Evolutionary conservation across 2,888 invertebrate genomes (phyloP), one percentile per base, ranked within the genome.

Genomic region (Druceiella hillmani): DNA sequence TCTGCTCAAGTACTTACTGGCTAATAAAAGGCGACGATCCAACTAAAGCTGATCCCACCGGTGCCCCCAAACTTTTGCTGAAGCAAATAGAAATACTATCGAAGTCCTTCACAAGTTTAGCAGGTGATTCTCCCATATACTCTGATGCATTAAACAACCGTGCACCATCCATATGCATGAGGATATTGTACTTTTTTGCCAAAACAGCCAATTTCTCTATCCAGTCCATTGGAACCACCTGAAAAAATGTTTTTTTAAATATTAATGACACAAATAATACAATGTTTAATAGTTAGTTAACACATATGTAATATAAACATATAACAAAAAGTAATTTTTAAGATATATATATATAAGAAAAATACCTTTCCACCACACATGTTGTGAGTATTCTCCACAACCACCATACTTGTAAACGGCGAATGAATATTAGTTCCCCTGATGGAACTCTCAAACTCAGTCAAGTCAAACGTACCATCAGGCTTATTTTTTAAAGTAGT

Each of bases 321-420:
- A n/a, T n/a, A n/a, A n/a, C n/a, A n/a, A 10, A 7, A 28, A n/a
- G 28, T 6, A 6, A 28, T 6, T 7, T 7, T 11, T 7, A 6
- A 10, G n/a, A 28, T 11, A 10, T n/a, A 28, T 7, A n/a, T 10
- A 14, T 11, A 4, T 30, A n/a, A 4, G 17, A 13, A n/a, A n/a
- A 31, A 51, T 56, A 67, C 67, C 60, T 78, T 81, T 31, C 92
- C 92, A 17, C 88, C 87, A 56, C 83, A 82, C 54, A 76, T 75
- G 54, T 87, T 87, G 52, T 90, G 86, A 3, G 91, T 88, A 57
- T 91, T 91, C 62, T 92, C 92, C 6, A 89, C 74, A 40, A 83
- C 75, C 20, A 91, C 77, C 24, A 91, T 61, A 29, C 75, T 66
- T 2, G 89, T 87, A 22, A 67, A 62, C 1, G 91, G 84, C 54